Conservation (phyloP, 2,888 invertebrate species). For the Polyommatus iphigenia region DNA sequence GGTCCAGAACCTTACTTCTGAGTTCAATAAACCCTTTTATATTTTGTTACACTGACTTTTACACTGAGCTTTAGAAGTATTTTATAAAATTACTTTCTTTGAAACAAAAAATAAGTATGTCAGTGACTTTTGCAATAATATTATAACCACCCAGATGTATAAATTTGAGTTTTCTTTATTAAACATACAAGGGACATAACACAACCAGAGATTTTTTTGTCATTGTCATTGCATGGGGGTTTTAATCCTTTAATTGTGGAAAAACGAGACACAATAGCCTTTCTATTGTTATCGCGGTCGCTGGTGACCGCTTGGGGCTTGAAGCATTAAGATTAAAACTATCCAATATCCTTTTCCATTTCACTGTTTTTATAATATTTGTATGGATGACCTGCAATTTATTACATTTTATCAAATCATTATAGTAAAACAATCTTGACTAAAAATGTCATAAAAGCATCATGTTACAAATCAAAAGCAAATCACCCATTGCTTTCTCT, state of each 20-base stretch:
- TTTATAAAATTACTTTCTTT: not conserved
- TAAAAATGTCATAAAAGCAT: not conserved
- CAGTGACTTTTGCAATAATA: not conserved
- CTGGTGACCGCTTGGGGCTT: too few species aligned
- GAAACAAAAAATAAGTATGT: not conserved
- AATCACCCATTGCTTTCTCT: not conserved
- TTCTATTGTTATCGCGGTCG: too few species aligned
- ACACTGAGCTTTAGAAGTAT: not conserved
- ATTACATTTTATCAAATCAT: not conserved
- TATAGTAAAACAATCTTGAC: not conserved
- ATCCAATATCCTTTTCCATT: too few species aligned
- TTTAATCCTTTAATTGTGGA: too few species aligned
- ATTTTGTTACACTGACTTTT: not conserved
- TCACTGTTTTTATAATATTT: too few species aligned
- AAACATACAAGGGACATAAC: too few species aligned
- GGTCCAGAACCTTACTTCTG: not conserved
- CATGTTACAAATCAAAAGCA: not conserved
- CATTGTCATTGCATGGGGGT: too few species aligned
- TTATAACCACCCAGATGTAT: not conserved
- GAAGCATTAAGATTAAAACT: too few species aligned
- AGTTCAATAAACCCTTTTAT: not conserved
- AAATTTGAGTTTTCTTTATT: too few species aligned
- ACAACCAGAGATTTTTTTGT: too few species aligned
- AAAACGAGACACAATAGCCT: too few species aligned
- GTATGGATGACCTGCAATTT: not conserved